phyloP scores from a whole-genome alignment of 2,888 invertebrate species.

The Cosmia trapezina region DNA sequence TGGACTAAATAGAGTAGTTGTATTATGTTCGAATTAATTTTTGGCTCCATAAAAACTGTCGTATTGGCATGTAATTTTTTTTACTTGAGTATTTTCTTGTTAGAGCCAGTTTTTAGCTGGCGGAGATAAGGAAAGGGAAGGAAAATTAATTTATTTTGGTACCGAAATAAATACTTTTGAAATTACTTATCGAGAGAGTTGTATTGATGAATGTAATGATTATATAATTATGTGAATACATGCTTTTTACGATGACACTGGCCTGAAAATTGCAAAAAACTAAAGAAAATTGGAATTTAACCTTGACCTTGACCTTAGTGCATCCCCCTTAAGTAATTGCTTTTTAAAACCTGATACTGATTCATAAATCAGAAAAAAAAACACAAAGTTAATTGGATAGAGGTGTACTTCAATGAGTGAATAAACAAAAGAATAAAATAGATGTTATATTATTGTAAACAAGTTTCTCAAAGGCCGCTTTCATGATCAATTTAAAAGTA shows the following conservation, averaged over 20 bases:
- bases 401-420: no score
- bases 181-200: background rate
- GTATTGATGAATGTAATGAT: background rate
- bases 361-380: background rate
- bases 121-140: background rate
- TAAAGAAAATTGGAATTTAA: no score
- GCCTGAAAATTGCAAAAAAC: no score
- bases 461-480: constrained; percentile 18
- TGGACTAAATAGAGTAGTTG: constrained; percentile 1
- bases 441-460: constrained; percentile 6
- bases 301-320: no score
- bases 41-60: background rate
- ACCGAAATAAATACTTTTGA: background rate
- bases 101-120: background rate
- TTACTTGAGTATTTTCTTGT: background rate
- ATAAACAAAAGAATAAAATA: background rate
- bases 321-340: no score
- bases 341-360: background rate
- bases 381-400: background rate
- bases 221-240: no score
- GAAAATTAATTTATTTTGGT: background rate
- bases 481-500: constrained; percentile 23
- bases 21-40: background rate
- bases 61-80: no score
- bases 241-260: no score